Evolutionary conservation across 2,113 vertebrate genomes (phyloP), one percentile per base, ranked within the genome.

Genomic region (Tetrax tetrax): DNA sequence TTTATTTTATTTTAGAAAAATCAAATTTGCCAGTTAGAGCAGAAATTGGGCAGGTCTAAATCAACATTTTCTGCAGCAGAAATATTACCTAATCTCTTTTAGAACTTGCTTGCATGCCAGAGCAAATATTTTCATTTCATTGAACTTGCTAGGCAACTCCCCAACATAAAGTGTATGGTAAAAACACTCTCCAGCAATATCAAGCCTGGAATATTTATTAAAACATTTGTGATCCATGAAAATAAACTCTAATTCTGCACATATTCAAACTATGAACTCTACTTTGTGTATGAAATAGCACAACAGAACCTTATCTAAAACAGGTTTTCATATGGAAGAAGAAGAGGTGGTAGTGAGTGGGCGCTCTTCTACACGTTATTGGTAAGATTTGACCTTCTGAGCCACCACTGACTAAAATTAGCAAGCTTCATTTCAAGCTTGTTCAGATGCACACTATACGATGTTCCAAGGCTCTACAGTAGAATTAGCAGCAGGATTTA

Each of bases 111-210:
- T 89, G 48, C 57, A n/a, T 65, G 87, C 89, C 91, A 96, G 83
- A 91, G 57, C 48, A 97, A 96, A 97, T 96, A 96, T 96, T 97
- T 97, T 96, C 53, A 65, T 94, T 96, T 94, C 81, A 71, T 3
- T 96, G 93, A 95, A 93, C 93, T 95, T 76, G 74, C 87, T 72
- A 96, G 77, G 89, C 89, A 91, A 89, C 84, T 76, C 74, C 78
- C 9, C 84, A 94, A 13, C 65, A 64, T 37, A 41, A 91, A 89
- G 38, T 71, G 28, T 79, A 87, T 25, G 74, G 63, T 74, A 88
- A 76, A 91, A 91, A 61, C 68, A 82, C 60, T 84, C 74, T 71
- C 12, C 65, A 96, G 84, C 41, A 79, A 60, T 31, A 89, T 79
- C 65, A 87, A 79, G 56, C 13, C 45, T 69, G 24, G 53, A 89